These are phyloP conservation scores for Ophion slaviceki DNA, from an alignment of 2,888 invertebrate genomes.

Conservation along the genomic window DNA sequence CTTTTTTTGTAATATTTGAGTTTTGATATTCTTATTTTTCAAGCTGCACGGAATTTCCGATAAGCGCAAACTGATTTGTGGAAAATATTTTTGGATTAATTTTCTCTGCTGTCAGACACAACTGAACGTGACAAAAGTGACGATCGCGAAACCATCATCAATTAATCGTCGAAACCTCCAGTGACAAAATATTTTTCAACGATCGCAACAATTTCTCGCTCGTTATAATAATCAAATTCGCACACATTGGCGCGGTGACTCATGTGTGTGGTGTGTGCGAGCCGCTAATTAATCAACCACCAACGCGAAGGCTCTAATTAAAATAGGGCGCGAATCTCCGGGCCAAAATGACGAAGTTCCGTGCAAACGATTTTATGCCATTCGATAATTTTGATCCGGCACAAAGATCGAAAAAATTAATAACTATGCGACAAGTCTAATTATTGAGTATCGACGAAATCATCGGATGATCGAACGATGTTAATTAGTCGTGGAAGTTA, in stretches of 20 bases:
- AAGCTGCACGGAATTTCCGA: too few relatives aligned
- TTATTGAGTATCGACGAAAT: neutral
- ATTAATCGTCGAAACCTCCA: neutral
- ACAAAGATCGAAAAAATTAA: neutral
- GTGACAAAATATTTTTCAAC: neutral
- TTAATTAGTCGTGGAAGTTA: neutral
- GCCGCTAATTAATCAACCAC: constrained; percentile 42
- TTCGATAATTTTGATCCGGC: constrained; percentile 12
- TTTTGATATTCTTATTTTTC: too few relatives aligned
- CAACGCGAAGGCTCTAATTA: constrained; percentile 32
- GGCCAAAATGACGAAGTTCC: constrained; percentile 7
- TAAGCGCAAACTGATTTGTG: too few relatives aligned
- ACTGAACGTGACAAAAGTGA: too few relatives aligned
- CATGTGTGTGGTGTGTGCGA: neutral
- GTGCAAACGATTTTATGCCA: constrained; percentile 11
- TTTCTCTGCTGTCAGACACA: too few relatives aligned
- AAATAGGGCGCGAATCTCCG: constrained; percentile 16
- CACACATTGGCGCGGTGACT: neutral
- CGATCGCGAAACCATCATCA: too few relatives aligned
- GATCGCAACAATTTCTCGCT: constrained; percentile 7
- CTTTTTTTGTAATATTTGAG: too few relatives aligned
- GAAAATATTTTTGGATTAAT: too few relatives aligned
- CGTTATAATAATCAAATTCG: neutral
- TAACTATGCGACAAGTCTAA: neutral
- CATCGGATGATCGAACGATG: neutral